phyloP scores from a whole-genome alignment of 2,888 invertebrate genomes.

The Callosobruchus maculatus region DNA sequence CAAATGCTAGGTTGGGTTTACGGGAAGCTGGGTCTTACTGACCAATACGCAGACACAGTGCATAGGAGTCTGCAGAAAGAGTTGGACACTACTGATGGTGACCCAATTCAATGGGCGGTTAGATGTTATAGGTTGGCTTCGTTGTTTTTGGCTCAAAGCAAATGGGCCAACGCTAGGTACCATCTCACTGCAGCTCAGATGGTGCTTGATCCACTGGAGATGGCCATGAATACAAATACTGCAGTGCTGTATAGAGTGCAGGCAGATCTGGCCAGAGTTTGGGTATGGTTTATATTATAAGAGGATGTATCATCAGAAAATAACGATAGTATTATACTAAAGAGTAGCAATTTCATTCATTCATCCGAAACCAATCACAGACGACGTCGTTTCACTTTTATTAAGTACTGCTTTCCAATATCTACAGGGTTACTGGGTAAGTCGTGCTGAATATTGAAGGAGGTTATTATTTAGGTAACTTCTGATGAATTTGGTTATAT shows the following conservation, averaged over 20 bases:
- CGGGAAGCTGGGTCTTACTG: slow-evolving; percentile 54
- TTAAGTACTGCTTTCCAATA: too few species aligned
- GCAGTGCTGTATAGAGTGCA: slow-evolving; percentile 32
- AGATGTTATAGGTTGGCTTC: slow-evolving; percentile 51
- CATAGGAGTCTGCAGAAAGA: slow-evolving; percentile 57
- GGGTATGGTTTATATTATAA: slow-evolving; percentile 52
- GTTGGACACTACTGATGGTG: slow-evolving; percentile 56
- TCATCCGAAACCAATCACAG: too few species aligned
- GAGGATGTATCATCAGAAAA: too few species aligned
- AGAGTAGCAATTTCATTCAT: too few species aligned
- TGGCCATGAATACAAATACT: slow-evolving; percentile 41
- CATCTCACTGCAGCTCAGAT: slow-evolving; percentile 62
- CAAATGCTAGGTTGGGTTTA: slow-evolving; percentile 62
- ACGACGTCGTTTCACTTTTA: too few species aligned
- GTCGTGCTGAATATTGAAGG: too few species aligned
- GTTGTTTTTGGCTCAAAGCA: slow-evolving; percentile 51
- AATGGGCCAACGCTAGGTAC: slow-evolving; percentile 53
- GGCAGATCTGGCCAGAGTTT: slow-evolving; percentile 54
- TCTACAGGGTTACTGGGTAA: too few species aligned
- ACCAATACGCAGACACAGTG: slow-evolving; percentile 55
- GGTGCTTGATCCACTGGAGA: slow-evolving; percentile 56
- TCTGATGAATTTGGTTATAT: too few species aligned
- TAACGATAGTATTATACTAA: too few species aligned
- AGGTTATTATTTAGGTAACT: too few species aligned
- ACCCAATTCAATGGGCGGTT: slow-evolving; percentile 57